A percentile compares a stretch with the other conserved stretches of the same genome.
Conservation (phyloP, 1,140 invertebrate species). For the Delia radicum region DNA sequence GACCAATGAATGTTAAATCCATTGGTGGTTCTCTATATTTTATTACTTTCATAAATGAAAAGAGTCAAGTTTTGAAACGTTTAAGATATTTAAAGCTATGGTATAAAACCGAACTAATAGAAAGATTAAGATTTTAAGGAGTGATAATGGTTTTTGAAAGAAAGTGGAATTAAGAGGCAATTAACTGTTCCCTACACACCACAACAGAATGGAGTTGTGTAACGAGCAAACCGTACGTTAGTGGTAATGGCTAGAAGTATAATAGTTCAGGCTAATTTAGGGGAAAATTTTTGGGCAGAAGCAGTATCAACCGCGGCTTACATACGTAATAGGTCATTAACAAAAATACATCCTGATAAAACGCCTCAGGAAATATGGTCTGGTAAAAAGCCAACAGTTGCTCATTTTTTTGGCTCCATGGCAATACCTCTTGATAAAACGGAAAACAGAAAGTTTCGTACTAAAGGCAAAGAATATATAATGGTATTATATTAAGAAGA, state of each 20-base stretch:
- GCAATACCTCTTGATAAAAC: neutral
- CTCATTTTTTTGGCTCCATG: conserved; percentile 12
- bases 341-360: neutral
- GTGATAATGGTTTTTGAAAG: conserved; percentile 37
- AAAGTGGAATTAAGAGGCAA: conserved; percentile 34
- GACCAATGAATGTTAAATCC: conserved; percentile 46
- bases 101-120: conserved; percentile 35
- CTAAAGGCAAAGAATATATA: conserved; percentile 9
- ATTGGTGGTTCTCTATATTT: conserved; percentile 47
- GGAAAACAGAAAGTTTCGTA: conserved; percentile 27
- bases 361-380: neutral
- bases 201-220: conserved; percentile 40
- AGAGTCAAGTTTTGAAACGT: conserved; percentile 30
- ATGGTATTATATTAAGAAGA: neutral
- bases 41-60: conserved; percentile 47
- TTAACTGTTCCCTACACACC: conserved; percentile 38
- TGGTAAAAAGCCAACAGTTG: neutral
- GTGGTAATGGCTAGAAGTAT: conserved; percentile 9
- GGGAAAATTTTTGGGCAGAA: conserved; percentile 33
- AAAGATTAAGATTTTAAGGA: conserved; percentile 38
- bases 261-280: neutral
- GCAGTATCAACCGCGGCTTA: conserved; percentile 33
- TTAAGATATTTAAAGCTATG: conserved; percentile 27
- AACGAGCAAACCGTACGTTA: conserved; percentile 23
- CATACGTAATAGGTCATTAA: conserved; percentile 28